phyloP scores from a whole-genome alignment of 2,888 invertebrate genomes.

The Platycheirus albimanus region DNA sequence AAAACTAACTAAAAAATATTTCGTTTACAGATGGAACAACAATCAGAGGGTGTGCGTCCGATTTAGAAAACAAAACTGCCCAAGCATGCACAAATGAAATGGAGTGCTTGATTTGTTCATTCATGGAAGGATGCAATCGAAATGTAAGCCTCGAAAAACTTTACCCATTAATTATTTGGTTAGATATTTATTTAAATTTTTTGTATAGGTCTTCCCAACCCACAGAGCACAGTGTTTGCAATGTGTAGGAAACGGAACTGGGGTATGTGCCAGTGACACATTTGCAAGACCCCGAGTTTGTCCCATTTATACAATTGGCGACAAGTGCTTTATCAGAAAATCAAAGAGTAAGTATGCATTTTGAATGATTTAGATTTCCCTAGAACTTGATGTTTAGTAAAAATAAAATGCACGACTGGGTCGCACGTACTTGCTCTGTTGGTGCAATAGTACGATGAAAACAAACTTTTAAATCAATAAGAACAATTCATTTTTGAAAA shows the following conservation, averaged over 20 bases:
- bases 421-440: too few species aligned
- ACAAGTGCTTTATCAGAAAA: constrained; percentile 79
- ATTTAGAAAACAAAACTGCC: constrained; percentile 78
- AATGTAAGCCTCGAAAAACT: constrained; percentile 41
- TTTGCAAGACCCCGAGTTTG: constrained; percentile 77
- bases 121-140: constrained; percentile 79
- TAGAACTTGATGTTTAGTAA: too few species aligned
- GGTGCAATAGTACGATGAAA: too few species aligned
- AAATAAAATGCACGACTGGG: too few species aligned
- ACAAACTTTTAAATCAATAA: too few species aligned
- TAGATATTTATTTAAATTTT: neutral
- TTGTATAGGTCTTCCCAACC: constrained; percentile 77
- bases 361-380: neutral
- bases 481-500: too few species aligned
- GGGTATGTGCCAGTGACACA: constrained; percentile 78
- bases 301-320: constrained; percentile 78
- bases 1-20: neutral
- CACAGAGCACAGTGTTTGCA: constrained; percentile 79
- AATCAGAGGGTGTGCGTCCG: constrained; percentile 79
- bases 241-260: constrained; percentile 78
- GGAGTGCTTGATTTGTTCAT: constrained; percentile 78
- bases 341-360: constrained; percentile 74
- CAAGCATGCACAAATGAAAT: constrained; percentile 78
- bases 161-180: neutral
- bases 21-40: constrained; percentile 78